Base-by-base conservation (phyloP, 2,797 vertebrate species). In the Ceyx erithaca region DNA sequence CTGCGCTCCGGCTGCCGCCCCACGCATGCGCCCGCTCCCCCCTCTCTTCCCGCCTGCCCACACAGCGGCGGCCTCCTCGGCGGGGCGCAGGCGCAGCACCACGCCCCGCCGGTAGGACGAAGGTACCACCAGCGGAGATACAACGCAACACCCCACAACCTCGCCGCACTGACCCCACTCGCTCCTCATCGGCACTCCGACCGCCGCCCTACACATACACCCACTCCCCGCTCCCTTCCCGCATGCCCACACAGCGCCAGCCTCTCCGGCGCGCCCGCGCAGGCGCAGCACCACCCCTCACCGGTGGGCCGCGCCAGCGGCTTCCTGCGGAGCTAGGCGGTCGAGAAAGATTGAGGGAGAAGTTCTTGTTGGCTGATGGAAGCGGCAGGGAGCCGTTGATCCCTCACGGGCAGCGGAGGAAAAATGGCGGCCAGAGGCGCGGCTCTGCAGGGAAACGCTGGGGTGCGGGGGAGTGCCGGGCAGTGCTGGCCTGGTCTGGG, bases 141-240 rank as follows among this genome's bases (percentile, higher is more conserved):
- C 35, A 17, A 1, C 8, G 1, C 9, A 3, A 6, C 17, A 0
- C 10, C 26, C 59, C 59, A 2, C 16, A 4, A 2, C 37, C 26
- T 16, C 10, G 0, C 20, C 6, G 0, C 15, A 4, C 3, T n/a
- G 7, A 0, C 2, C 28, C 43, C 12, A 1, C 61, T 3, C 25
- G 40, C 6, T 19, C 28, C 79, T 48, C 54, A 89, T 68, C 71
- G 61, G 58, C 13, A 30, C 40, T 4, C 41, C 9, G 14, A 18
- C 43, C n/a, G 6, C n/a, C 21, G 3, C 8, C 9, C 26, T 5
- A 28, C 51, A 28, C 51, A 30, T 52, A 21, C 51, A 12, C 51
- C 22, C 22, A 5, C 46, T 12, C 22, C 14, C 16, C 17, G 10
- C 28, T 28, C 14, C 6, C 17, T 54, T 54, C 52, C 28, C 28